Percentiles rank a stretch among this genome's conserved stretches.
These are phyloP conservation scores for Sebastes miniatus DNA, from an alignment of 2,797 vertebrate species.

Conservation along the genomic window DNA sequence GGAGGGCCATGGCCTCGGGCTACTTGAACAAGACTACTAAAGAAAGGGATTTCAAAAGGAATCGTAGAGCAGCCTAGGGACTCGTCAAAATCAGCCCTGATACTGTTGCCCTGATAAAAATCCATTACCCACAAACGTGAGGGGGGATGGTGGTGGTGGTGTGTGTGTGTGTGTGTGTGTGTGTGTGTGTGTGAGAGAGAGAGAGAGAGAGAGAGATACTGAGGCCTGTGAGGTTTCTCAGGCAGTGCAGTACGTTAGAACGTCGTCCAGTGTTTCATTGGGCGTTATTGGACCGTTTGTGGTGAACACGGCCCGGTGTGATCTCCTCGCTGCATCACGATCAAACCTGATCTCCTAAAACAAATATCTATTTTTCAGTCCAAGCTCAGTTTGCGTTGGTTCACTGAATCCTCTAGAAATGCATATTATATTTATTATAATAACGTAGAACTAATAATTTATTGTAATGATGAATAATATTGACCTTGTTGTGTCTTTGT, in stretches of 20 bases:
- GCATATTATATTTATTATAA: too few species aligned
- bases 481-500: too few species aligned
- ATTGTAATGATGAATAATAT: too few species aligned
- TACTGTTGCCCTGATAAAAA: slow-evolving; percentile 85
- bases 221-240: slow-evolving; percentile 25
- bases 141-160: slow-evolving; percentile 66
- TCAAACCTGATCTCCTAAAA: neutral
- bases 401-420: too few species aligned
- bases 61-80: slow-evolving; percentile 85
- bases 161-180: slow-evolving; percentile 10
- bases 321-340: slow-evolving; percentile 10
- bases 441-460: too few species aligned
- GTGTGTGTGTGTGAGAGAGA: slow-evolving; percentile 13
- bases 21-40: slow-evolving; percentile 85
- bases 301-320: neutral
- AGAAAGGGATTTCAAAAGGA: slow-evolving; percentile 89
- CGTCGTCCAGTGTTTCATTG: slow-evolving; percentile 3
- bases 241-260: slow-evolving; percentile 7
- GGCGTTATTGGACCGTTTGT: neutral
- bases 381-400: too few species aligned
- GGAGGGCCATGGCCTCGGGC: slow-evolving; percentile 85
- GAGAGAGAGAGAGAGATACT: neutral
- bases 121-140: slow-evolving; percentile 82
- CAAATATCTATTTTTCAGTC: slow-evolving; percentile 15
- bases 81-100: slow-evolving; percentile 83